These are phyloP conservation scores for Drosophila tristis DNA, from an alignment of 1,140 invertebrate genomes.

Conservation along the genomic window DNA sequence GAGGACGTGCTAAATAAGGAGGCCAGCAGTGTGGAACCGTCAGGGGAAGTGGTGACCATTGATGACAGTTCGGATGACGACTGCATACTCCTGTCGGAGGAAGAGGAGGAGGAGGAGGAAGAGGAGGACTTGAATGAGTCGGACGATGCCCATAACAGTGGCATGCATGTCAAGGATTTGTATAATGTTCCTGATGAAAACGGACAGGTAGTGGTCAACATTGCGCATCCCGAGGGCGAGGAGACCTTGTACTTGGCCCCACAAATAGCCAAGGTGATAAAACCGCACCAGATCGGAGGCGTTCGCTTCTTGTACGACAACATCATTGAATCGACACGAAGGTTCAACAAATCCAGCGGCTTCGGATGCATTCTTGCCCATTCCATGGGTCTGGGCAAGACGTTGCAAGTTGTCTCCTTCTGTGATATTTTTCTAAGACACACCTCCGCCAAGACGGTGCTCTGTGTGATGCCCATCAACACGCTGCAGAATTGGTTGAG, in stretches of 20 bases:
- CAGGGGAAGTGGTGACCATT: conserved; percentile 86
- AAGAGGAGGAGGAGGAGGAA: conserved; percentile 85
- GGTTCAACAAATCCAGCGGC: conserved; percentile 94
- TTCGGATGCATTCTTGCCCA: conserved; percentile 99
- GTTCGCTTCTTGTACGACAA: conserved; percentile 98
- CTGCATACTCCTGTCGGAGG: conserved; percentile 90
- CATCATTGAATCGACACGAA: conserved; percentile 95
- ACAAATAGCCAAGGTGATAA: conserved; percentile 96
- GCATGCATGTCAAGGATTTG: conserved; percentile 95
- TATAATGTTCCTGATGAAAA: conserved; percentile 96
- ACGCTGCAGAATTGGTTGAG: conserved; percentile 99
- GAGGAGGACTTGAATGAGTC: conserved; percentile 85
- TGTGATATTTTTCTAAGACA: conserved; percentile 97
- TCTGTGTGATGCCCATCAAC: conserved; percentile 99
- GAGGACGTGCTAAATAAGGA: conserved; percentile 82
- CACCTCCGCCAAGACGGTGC: conserved; percentile 93
- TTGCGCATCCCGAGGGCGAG: conserved; percentile 97
- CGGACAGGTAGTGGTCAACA: conserved; percentile 96
- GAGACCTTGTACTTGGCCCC: conserved; percentile 96
- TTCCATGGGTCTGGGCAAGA: conserved; percentile 99
- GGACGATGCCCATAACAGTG: conserved; percentile 88
- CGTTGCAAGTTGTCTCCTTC: conserved; percentile 97
- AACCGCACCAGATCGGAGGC: conserved; percentile 99
- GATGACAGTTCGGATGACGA: conserved; percentile 90
- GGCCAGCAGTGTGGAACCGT: conserved; percentile 50